Evolutionary conservation across 1,140 invertebrate genomes (phyloP), one percentile per base, ranked within the genome.

Genomic region (Lamellibrachia luymesi): DNA sequence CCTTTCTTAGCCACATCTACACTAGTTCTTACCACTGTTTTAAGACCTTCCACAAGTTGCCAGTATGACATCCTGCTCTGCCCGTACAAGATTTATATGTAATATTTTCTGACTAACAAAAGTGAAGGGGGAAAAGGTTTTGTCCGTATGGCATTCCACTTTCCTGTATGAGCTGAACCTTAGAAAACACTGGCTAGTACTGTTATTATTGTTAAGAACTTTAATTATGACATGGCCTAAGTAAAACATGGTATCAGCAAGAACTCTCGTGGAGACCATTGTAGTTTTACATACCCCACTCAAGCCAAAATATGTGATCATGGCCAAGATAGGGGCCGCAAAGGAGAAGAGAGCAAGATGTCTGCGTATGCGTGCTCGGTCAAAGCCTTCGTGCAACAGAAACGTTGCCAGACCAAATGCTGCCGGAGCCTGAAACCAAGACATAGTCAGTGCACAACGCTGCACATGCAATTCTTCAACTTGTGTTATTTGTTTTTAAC

Each of bases 341-440:
- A 98, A 96, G 0, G 99, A 99, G 97, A 99, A 99, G 94, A 99
- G 97, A n/a, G 99, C 96, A 51, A 99, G 97, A 97, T 99, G 99
- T 95, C 97, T 98, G 89, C 98, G 96, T 94, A 99, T 99, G 94
- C 97, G 97, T 94, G 97, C 97, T 95, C 98, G 97, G 94, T 99
- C 99, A 13, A 99, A 97, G 4, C 98, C 98, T 96, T 99, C 99
- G 95, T 99, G 98, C 93, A 99, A 96, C 92, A 99, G 97, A 96
- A 99, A 99, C 52, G 99, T 99, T 22, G 99, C 99, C 2, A 99
- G 97, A 64, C 99, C 99, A 97, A 99, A 99, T 8, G 99, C 98
- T 50, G 99, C 99, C 5, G 99, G 99, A 22, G 98, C 99, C 98
- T 98, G 27, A n/a, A 25, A 80, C 64, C 7, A 80, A 80, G 64